A percentile compares a stretch with the other conserved stretches of the same genome.
Conservation (phyloP, 2,797 vertebrate genomes). For the Sebastes taczanowskii region DNA sequence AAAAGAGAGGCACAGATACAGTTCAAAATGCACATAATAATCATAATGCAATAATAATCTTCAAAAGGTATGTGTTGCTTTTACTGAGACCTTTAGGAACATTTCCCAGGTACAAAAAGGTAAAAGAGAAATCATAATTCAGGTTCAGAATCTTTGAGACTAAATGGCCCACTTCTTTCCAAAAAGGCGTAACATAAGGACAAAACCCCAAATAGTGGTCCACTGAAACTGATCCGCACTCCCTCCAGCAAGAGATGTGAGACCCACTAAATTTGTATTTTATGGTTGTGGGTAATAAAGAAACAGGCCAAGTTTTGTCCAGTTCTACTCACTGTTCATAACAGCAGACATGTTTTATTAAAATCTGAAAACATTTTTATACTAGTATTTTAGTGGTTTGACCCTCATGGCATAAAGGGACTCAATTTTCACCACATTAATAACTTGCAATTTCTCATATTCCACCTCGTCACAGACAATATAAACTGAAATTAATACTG, state of each 20-base stretch:
- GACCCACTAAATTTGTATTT: too few species aligned
- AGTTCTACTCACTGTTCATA: background rate
- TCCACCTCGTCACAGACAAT: background rate
- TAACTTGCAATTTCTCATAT: background rate
- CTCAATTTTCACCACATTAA: background rate
- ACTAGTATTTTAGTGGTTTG: background rate
- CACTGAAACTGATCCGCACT: too few species aligned
- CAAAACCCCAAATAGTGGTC: too few species aligned
- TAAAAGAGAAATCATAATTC: too few species aligned
- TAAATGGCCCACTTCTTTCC: too few species aligned
- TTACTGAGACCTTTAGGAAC: too few species aligned
- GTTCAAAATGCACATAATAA: background rate
- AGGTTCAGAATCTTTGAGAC: too few species aligned
- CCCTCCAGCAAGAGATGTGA: too few species aligned
- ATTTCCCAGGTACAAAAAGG: too few species aligned
- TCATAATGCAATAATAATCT: background rate
- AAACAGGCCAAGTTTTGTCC: background rate
- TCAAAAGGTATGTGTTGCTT: background rate
- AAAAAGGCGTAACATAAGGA: too few species aligned
- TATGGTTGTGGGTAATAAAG: too few species aligned
- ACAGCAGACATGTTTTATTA: background rate
- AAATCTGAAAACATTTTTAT: background rate
- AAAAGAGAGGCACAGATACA: background rate
- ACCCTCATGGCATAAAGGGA: background rate
- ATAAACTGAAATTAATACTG: background rate